Evolutionary conservation across 2,888 invertebrate species (phyloP).

Genomic region (Crepidodera aurea): DNA sequence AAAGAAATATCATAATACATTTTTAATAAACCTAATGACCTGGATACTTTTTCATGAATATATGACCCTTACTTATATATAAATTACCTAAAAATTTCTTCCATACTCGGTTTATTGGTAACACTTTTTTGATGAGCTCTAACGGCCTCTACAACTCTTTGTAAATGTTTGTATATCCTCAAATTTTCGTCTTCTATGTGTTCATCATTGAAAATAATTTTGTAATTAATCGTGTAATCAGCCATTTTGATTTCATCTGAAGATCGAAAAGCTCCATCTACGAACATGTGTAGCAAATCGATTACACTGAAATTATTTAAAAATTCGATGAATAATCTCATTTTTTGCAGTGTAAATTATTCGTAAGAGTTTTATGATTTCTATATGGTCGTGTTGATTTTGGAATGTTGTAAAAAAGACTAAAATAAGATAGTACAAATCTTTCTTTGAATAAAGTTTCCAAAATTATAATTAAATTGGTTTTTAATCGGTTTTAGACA

Average conservation of each 20-base stretch:
- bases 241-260: constrained; percentile 38
- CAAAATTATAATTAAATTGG: not conserved
- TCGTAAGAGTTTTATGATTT: not conserved
- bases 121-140: constrained; percentile 20
- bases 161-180: constrained; percentile 32
- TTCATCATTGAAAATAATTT: constrained; percentile 35
- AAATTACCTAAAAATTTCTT: constrained; percentile 26
- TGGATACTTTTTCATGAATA: no score
- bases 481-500: not conserved
- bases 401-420: not conserved
- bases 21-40: no score
- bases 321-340: constrained; percentile 37
- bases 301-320: constrained; percentile 32
- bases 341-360: constrained; percentile 9
- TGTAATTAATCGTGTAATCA: constrained; percentile 35
- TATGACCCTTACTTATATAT: no score
- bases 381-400: not conserved
- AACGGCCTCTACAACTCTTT: constrained; percentile 29
- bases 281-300: constrained; percentile 36
- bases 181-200: constrained; percentile 23
- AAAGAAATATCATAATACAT: no score
- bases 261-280: constrained; percentile 32
- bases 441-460: not conserved
- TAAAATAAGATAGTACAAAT: not conserved
- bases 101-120: not conserved